A percentile compares a stretch with the other conserved stretches of the same genome.
Evolutionary conservation across 1,140 invertebrate species (phyloP).

Genomic region (Euglossa dilemma): DNA sequence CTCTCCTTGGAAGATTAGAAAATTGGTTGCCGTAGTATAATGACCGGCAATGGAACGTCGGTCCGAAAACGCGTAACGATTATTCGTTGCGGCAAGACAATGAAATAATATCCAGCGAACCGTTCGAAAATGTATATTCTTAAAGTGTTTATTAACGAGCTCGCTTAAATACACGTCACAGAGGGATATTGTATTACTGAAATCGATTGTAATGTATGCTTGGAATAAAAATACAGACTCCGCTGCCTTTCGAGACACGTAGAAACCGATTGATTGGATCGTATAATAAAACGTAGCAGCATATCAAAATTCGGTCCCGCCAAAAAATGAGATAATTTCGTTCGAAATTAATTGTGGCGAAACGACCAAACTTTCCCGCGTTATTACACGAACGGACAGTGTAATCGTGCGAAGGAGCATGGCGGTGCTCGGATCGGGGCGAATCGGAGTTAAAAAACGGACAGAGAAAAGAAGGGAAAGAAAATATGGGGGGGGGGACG

Average conservation of each 20-base stretch:
- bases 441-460: constrained; percentile 41
- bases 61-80: not conserved
- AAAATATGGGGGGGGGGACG: too few species aligned
- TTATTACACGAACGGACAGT: constrained; percentile 5
- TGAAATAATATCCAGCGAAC: not conserved
- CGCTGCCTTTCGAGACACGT: constrained; percentile 54
- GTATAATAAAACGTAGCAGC: constrained; percentile 47
- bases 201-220: constrained; percentile 17
- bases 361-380: constrained; percentile 41
- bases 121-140: constrained; percentile 11
- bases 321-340: constrained; percentile 62
- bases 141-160: constrained; percentile 43
- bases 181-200: constrained; percentile 25
- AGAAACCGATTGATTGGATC: constrained; percentile 48
- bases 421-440: not conserved
- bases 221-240: constrained; percentile 34
- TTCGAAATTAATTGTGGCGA: constrained; percentile 56
- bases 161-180: constrained; percentile 30
- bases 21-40: not conserved
- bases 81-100: not conserved
- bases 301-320: constrained; percentile 59
- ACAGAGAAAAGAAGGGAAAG: too few species aligned
- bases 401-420: not conserved
- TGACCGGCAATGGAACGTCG: not conserved
- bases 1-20: not conserved